Evolutionary conservation across 2,888 invertebrate species (phyloP).

Genomic region (Cheiracanthium punctorium): DNA sequence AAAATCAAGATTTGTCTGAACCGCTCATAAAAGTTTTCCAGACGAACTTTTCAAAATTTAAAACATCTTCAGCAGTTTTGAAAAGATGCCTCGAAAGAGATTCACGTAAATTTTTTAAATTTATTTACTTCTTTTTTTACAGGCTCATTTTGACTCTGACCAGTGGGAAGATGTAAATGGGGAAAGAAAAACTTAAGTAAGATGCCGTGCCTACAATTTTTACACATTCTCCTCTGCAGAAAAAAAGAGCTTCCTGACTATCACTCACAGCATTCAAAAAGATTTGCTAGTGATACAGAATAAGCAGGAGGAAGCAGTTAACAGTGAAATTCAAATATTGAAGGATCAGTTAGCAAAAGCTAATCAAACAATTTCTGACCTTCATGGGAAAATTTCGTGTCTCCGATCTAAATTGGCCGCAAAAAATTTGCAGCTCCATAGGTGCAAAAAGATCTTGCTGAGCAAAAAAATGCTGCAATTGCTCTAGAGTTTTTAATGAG

Average conservation of each 20-base stretch:
- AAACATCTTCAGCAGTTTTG: no score
- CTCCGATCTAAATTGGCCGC: neutral
- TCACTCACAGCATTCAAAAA: neutral
- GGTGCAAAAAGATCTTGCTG: neutral
- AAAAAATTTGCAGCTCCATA: neutral
- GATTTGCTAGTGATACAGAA: no score
- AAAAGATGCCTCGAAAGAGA: no score
- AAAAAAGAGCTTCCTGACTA: neutral
- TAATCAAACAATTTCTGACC: no score
- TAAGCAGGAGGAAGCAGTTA: no score
- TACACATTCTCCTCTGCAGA: neutral
- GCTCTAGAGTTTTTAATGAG: neutral
- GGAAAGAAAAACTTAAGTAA: neutral
- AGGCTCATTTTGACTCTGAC: slow-evolving; percentile 26
- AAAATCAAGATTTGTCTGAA: no score
- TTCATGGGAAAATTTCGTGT: neutral
- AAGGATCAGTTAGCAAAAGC: no score
- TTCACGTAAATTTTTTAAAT: no score
- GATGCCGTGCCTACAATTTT: neutral
- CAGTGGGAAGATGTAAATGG: neutral
- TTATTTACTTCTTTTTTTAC: neutral
- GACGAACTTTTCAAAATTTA: no score
- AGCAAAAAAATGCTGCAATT: neutral
- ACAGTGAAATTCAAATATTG: no score
- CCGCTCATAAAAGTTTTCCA: no score